A percentile compares a stretch with the other conserved stretches of the same genome.
Evolutionary conservation across 1,140 invertebrate species (phyloP).

Genomic region (Scylla paramamosain): DNA sequence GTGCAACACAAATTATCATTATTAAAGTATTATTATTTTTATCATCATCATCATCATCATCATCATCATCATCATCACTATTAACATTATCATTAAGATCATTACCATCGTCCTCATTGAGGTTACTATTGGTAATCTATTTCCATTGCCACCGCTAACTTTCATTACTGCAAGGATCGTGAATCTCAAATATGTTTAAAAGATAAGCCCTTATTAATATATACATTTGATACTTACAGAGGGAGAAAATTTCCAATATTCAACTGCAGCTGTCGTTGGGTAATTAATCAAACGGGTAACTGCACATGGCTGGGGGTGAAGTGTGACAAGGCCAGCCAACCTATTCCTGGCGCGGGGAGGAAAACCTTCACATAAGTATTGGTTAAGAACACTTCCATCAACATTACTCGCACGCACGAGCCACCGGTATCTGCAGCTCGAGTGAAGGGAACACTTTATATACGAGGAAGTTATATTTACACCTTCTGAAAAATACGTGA

Average conservation of each 20-base stretch:
- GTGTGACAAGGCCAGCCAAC: neutral
- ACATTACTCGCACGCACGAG: neutral
- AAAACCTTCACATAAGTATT: neutral
- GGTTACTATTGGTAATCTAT: no score
- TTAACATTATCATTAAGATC: neutral
- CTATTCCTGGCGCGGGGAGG: neutral
- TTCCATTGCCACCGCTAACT: no score
- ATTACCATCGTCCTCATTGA: neutral
- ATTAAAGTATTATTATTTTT: neutral
- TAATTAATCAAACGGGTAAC: slow-evolving; percentile 5
- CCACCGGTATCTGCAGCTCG: no score
- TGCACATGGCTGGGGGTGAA: neutral
- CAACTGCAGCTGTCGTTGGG: neutral
- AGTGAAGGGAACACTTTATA: no score
- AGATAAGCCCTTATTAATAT: neutral
- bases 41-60: neutral
- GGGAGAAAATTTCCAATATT: neutral
- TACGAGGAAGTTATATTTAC: no score
- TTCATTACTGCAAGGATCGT: no score
- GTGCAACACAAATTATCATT: no score
- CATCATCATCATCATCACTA: neutral
- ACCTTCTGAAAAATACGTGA: no score
- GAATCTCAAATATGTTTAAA: no score
- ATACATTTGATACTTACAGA: neutral
- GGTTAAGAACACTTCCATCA: neutral